Conservation (phyloP, 1,140 invertebrate species). For the Oscheius sp. region DNA sequence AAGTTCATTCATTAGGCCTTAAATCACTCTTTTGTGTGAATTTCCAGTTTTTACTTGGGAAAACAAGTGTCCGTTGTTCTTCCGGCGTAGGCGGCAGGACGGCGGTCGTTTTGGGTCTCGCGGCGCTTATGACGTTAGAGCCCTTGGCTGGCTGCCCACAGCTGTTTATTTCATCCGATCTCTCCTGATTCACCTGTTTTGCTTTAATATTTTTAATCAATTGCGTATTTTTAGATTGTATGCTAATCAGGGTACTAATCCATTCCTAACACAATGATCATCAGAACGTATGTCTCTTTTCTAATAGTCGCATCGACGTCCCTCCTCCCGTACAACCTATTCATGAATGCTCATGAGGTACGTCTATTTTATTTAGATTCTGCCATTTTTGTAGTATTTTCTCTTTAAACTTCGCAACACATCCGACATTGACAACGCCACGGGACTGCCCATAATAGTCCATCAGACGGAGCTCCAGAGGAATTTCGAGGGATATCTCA, state of each 20-base stretch:
- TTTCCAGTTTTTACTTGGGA: no score
- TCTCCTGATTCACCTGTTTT: background rate
- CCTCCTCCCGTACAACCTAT: slow-evolving; percentile 32
- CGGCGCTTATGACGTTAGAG: no score
- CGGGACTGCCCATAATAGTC: background rate
- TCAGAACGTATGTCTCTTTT: slow-evolving; percentile 2
- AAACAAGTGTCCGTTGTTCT: no score
- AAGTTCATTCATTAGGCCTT: no score
- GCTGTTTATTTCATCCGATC: no score
- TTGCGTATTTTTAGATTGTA: background rate
- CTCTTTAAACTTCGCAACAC: slow-evolving; percentile 32
- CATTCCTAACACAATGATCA: background rate
- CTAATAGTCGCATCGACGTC: slow-evolving; percentile 26
- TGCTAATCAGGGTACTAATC: background rate
- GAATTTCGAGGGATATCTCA: slow-evolving; percentile 28
- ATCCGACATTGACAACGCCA: background rate
- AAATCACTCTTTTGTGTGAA: no score
- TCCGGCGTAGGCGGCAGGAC: no score
- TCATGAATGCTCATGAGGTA: slow-evolving; percentile 40
- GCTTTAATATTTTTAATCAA: background rate
- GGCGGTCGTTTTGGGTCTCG: no score
- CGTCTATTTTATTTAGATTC: background rate
- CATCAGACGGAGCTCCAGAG: slow-evolving; percentile 15
- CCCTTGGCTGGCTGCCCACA: no score
- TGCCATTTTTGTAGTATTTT: slow-evolving; percentile 28